Conservation (phyloP, 1,140 invertebrate species). For the Drosophila elegans region DNA sequence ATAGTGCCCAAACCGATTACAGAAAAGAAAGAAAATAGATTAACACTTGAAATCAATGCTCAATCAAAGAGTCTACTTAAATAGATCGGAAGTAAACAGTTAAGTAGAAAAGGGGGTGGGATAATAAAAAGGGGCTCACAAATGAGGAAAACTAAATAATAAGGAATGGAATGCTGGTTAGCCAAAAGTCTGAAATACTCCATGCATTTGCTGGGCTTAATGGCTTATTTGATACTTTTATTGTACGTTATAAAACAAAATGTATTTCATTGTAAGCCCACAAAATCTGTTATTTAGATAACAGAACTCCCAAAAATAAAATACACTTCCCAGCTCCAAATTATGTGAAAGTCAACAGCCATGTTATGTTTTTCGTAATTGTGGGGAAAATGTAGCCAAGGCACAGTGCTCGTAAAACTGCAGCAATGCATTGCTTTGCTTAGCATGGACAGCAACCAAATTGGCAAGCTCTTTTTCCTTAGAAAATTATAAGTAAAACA, state of each 20-base stretch:
- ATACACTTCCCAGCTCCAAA: not conserved
- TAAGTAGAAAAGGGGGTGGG: too few relatives aligned
- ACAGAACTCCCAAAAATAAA: not conserved
- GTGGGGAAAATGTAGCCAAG: conserved; percentile 14
- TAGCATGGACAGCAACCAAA: conserved; percentile 43
- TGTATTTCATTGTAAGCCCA: not conserved
- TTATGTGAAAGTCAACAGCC: not conserved
- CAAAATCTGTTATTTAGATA: conserved; percentile 14
- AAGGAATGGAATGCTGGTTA: not conserved
- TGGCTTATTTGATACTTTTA: conserved; percentile 9
- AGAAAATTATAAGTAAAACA: not conserved
- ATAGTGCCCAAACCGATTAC: conserved; percentile 20
- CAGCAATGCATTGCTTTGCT: not conserved
- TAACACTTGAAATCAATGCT: conserved; percentile 65
- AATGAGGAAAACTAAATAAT: not conserved
- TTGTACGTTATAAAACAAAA: not conserved
- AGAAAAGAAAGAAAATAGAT: conserved; percentile 23
- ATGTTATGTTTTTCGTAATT: not conserved
- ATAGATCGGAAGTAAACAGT: conserved; percentile 8
- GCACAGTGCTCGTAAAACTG: conserved; percentile 8
- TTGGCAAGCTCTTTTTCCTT: not conserved
- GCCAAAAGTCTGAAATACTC: conserved; percentile 24
- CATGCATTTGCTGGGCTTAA: conserved; percentile 6
- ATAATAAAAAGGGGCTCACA: not conserved
- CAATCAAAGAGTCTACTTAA: conserved; percentile 30